These are phyloP conservation scores for Diaperis boleti DNA, from an alignment of 2,888 invertebrate species.

Conservation along the genomic window DNA sequence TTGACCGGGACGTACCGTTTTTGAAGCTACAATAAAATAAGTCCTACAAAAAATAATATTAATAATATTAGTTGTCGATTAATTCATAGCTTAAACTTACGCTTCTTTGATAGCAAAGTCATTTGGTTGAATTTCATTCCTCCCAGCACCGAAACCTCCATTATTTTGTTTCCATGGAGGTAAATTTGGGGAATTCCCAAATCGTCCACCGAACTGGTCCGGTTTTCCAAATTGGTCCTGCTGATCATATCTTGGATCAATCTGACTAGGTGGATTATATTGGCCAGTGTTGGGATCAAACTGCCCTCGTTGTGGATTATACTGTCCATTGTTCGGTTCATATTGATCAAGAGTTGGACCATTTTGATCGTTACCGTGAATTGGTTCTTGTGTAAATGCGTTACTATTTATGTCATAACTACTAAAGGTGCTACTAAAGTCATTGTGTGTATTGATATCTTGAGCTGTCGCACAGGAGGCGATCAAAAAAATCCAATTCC, in stretches of 20 bases:
- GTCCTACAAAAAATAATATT: too few relatives aligned
- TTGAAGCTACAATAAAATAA: constrained; percentile 93
- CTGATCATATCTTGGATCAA: constrained; percentile 28
- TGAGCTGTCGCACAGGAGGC: constrained; percentile 51
- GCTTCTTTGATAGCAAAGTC: constrained; percentile 60
- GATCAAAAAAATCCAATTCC: constrained; percentile 49
- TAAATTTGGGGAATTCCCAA: constrained; percentile 1
- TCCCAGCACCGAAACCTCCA: constrained; percentile 40
- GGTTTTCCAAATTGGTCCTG: constrained; percentile 43
- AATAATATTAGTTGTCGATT: too few relatives aligned
- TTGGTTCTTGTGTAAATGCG: constrained; percentile 27
- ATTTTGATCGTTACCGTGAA: constrained; percentile 35
- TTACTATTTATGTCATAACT: constrained; percentile 44
- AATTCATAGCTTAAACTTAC: too few relatives aligned
- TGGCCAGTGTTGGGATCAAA: constrained; percentile 27
- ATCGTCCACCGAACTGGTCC: constrained; percentile 44
- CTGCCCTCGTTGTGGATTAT: constrained; percentile 19
- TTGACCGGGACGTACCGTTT: constrained; percentile 91
- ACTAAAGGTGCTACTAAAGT: constrained; percentile 44
- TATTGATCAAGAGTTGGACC: constrained; percentile 5
- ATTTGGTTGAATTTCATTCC: constrained; percentile 46
- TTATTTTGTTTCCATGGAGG: constrained; percentile 45
- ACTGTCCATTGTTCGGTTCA: constrained; percentile 13
- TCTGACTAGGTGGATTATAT: constrained; percentile 9
- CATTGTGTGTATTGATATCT: constrained; percentile 48